Evolutionary conservation across 2,888 invertebrate genomes (phyloP).

Genomic region (Choreutis nemorana): DNA sequence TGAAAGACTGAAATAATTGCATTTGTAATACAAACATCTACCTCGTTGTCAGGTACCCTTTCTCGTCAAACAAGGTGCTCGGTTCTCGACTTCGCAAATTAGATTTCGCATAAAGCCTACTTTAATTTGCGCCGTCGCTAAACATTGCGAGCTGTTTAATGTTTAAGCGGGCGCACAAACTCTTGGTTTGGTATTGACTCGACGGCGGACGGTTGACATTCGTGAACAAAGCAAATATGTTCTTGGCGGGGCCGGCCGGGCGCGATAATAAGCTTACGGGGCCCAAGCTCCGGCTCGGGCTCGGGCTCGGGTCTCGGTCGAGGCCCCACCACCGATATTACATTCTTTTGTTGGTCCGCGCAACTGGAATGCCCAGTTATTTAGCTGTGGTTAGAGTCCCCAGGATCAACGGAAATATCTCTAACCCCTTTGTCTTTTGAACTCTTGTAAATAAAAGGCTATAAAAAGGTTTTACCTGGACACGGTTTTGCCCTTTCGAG

Average conservation of each 20-base stretch:
- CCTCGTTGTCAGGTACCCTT: conserved; percentile 31
- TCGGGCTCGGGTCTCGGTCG: conserved; percentile 35
- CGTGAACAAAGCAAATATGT: conserved; percentile 53
- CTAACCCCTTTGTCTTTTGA: conserved; percentile 36
- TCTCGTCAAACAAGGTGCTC: conserved; percentile 39
- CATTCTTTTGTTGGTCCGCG: conserved; percentile 55
- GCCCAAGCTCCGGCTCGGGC: conserved; percentile 21
- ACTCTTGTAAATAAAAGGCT: conserved; percentile 28
- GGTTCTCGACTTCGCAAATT: conserved; percentile 56
- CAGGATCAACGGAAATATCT: conserved; percentile 49
- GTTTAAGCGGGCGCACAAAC: conserved; percentile 51
- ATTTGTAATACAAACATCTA: conserved; percentile 55
- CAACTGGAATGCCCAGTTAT: conserved; percentile 44
- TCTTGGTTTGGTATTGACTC: conserved; percentile 35
- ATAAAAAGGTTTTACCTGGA: conserved; percentile 23
- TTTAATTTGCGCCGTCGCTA: conserved; percentile 62
- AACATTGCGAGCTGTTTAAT: conserved; percentile 58
- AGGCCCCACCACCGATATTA: too few species aligned
- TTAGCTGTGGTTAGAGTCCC: conserved; percentile 38
- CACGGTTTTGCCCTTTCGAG: conserved; percentile 10
- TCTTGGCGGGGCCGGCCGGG: conserved; percentile 30
- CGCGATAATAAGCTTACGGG: conserved; percentile 57
- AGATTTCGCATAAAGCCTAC: conserved; percentile 64
- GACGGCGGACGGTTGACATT: conserved; percentile 43
- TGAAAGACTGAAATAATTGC: conserved; percentile 50